phyloP scores from a whole-genome alignment of 1,140 invertebrate genomes.

The Halyomorpha halys region DNA sequence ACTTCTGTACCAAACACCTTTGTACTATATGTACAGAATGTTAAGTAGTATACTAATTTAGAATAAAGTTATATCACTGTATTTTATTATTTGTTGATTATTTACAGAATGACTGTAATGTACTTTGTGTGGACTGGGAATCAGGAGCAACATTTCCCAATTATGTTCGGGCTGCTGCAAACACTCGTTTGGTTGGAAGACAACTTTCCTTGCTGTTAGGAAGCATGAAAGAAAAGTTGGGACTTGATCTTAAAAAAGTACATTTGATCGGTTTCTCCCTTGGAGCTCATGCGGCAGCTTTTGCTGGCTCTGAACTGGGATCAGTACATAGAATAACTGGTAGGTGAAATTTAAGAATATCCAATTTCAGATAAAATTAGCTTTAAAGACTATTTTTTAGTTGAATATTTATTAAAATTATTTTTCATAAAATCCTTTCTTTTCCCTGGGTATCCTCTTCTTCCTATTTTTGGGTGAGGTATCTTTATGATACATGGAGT shows the following conservation, averaged over 20 bases:
- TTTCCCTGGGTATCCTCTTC: too few relatives aligned
- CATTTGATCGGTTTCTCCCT: conserved; percentile 86
- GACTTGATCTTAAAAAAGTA: conserved; percentile 49
- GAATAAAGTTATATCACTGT: too few relatives aligned
- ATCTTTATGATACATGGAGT: too few relatives aligned
- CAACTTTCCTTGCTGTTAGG: conserved; percentile 68
- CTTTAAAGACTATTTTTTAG: too few relatives aligned
- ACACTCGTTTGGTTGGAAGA: conserved; percentile 82
- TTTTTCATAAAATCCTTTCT: too few relatives aligned
- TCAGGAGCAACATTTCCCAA: conserved; percentile 82
- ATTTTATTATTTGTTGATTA: too few relatives aligned
- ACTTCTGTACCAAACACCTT: too few relatives aligned
- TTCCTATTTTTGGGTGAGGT: too few relatives aligned
- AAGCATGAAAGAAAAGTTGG: conserved; percentile 43
- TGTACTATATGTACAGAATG: too few relatives aligned
- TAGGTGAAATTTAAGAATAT: background rate
- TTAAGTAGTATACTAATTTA: too few relatives aligned
- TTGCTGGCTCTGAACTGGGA: conserved; percentile 73
- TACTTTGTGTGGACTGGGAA: conserved; percentile 91
- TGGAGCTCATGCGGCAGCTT: conserved; percentile 87
- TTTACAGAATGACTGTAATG: conserved; percentile 68
- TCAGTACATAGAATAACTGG: conserved; percentile 73
- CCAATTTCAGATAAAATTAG: too few relatives aligned
- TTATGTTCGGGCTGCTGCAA: conserved; percentile 86
- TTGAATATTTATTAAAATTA: too few relatives aligned